Base-by-base conservation (phyloP, 2,113 vertebrate species). In the Mormyrus iriodes region DNA sequence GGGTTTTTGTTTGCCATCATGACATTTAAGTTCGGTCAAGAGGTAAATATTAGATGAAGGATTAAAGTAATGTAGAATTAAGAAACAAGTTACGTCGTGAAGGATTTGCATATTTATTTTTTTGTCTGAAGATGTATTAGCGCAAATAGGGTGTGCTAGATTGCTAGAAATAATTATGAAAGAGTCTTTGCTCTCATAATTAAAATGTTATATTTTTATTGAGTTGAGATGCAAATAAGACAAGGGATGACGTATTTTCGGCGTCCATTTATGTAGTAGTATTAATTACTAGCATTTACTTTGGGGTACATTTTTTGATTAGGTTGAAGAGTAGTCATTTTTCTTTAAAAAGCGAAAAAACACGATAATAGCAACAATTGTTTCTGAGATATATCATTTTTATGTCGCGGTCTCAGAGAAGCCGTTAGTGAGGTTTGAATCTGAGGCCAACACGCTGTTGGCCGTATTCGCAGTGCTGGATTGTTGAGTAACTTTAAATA, bases 21-120 rank as follows among this genome's bases (percentile, higher is more conserved):
- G 94, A 93, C 94, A 95, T 94, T 93, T 93, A 94, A 95, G 95
- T 95, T 96, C 95, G 95, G 95, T 96, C 95, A 96, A 94, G 95
- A 95, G 95, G 93, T 96, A 96, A 96, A 96, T 96, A 96, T 96
- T 95, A 96, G 95, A 95, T 96, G 95, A 95, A 95, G 95, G 95
- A 96, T 95, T 95, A 95, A 94, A 93, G 93, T 94, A 93, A 94
- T 94, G 95, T 94, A 93, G 94, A 95, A 96, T 95, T 94, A 93
- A 92, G 94, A 95, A 96, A 95, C 96, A 95, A 95, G 94, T 95
- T 93, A 91, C 92, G 90, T 91, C 91, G 91, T 95, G 94, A 94
- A 92, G 93, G 93, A 94, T 96, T 95, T 95, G 94, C 94, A 95
- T 95, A 95, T 95, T 95, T 95, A 96, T 95, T 93, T 88, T n/a